Evolutionary conservation across 1,140 invertebrate species (phyloP).

Genomic region (Megathymus violae): DNA sequence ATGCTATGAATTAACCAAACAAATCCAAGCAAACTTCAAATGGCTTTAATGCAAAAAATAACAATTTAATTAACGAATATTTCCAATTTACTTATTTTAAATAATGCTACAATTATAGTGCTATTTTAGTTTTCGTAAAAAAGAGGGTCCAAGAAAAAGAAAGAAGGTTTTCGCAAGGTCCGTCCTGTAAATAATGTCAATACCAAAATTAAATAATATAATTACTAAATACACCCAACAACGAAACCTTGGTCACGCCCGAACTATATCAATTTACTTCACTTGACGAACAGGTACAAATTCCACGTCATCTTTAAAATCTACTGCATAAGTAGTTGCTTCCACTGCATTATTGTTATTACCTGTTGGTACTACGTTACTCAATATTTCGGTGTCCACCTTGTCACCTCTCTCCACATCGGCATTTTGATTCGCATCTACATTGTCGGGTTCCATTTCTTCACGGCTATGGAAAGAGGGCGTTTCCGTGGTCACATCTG

Average conservation of each 20-base stretch:
- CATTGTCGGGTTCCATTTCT: constrained; percentile 25
- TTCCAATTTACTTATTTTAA: background rate
- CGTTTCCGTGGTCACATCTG: background rate
- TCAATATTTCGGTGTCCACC: constrained; percentile 14
- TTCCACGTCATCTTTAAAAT: constrained; percentile 42
- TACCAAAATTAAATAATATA: too few relatives aligned
- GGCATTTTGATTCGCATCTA: constrained; percentile 13
- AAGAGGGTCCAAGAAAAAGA: too few relatives aligned
- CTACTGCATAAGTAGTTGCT: constrained; percentile 46
- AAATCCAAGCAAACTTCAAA: background rate
- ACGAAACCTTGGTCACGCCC: too few relatives aligned
- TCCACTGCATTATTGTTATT: constrained; percentile 25
- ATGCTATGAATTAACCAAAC: background rate
- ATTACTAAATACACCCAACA: constrained; percentile 2
- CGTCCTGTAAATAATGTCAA: too few relatives aligned
- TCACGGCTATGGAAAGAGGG: constrained; percentile 29
- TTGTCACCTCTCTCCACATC: constrained; percentile 34
- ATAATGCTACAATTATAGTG: too few relatives aligned
- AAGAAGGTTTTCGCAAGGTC: too few relatives aligned
- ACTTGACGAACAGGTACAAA: constrained; percentile 36
- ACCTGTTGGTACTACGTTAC: constrained; percentile 36
- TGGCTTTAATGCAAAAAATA: background rate
- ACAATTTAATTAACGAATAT: background rate
- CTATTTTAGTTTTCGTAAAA: too few relatives aligned
- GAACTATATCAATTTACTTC: constrained; percentile 9